These are phyloP conservation scores for Ectemnius cavifrons DNA, from an alignment of 2,888 invertebrate species.

Conservation along the genomic window DNA sequence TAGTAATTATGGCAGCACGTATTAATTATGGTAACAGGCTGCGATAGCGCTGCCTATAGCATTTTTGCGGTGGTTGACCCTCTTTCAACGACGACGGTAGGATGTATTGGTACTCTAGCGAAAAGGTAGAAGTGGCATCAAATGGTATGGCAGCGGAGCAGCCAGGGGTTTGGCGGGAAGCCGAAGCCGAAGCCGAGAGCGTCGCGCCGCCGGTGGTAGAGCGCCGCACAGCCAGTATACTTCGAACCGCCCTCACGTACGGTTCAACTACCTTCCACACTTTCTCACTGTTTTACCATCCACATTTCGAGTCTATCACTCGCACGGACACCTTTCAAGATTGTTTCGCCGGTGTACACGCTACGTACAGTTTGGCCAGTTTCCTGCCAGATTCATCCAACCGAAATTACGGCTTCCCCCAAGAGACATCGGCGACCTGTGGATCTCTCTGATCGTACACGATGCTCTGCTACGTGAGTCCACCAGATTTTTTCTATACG, in stretches of 20 bases:
- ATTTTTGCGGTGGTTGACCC: constrained; percentile 27
- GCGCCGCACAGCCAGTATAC: constrained; percentile 68
- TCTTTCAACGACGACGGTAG: constrained; percentile 20
- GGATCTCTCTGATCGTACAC: constrained; percentile 4
- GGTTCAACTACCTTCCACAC: constrained; percentile 37
- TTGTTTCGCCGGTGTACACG: not conserved
- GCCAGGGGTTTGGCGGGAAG: constrained; percentile 65
- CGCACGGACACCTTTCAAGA: not conserved
- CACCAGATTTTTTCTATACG: not conserved
- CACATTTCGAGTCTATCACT: not conserved
- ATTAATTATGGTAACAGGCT: not conserved
- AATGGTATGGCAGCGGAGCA: constrained; percentile 26
- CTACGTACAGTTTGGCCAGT: not conserved
- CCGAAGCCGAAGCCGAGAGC: constrained; percentile 58
- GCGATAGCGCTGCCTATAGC: constrained; percentile 35
- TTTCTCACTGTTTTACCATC: constrained; percentile 16
- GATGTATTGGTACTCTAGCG: constrained; percentile 33
- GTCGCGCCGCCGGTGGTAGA: constrained; percentile 50
- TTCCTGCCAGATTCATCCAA: not conserved
- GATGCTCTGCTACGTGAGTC: constrained; percentile 67
- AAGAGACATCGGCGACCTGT: not conserved
- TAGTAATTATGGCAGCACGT: not conserved
- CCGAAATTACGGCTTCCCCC: constrained; percentile 6
- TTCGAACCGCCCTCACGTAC: constrained; percentile 68
- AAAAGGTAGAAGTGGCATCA: constrained; percentile 54